Evolutionary conservation across 2,113 vertebrate genomes (phyloP).

Genomic region (Leuciscus idus): DNA sequence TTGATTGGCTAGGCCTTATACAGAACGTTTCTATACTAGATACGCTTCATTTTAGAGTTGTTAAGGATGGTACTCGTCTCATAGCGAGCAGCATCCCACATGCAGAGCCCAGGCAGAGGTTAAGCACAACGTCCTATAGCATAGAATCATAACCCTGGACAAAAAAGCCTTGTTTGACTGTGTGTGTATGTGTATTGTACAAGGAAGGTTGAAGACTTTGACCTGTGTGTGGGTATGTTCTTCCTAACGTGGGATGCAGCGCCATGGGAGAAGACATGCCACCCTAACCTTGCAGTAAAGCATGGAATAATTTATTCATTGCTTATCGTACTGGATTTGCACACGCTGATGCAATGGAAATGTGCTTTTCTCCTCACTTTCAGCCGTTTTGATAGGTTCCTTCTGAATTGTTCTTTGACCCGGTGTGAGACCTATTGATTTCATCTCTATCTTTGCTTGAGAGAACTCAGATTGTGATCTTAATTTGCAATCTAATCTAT

Average conservation of each 20-base stretch:
- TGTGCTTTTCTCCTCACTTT: conserved; percentile 49
- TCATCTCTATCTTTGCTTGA: conserved; percentile 54
- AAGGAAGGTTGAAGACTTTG: conserved; percentile 34
- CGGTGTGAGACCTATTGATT: conserved; percentile 64
- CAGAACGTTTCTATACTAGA: neutral
- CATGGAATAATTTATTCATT: conserved; percentile 69
- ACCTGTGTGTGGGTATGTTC: conserved; percentile 54
- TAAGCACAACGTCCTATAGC: conserved; percentile 1
- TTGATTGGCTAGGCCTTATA: conserved; percentile 7
- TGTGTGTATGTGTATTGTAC: conserved; percentile 36
- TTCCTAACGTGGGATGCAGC: conserved; percentile 63
- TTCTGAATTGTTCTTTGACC: conserved; percentile 37
- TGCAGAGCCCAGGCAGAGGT: conserved; percentile 56
- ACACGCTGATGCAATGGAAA: conserved; percentile 39
- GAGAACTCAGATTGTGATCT: conserved; percentile 61
- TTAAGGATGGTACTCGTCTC: conserved; percentile 48
- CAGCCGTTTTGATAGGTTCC: conserved; percentile 49
- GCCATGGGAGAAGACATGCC: conserved; percentile 64
- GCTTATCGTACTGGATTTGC: conserved; percentile 61
- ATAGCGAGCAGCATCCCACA: conserved; percentile 64
- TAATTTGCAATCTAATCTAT: conserved; percentile 63
- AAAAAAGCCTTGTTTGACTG: conserved; percentile 37
- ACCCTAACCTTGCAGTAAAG: conserved; percentile 66
- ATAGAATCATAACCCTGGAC: conserved; percentile 39
- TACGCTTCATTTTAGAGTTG: neutral